Base-by-base conservation (phyloP, 2,888 invertebrate genomes). In the Cheilosia vulpina region DNA sequence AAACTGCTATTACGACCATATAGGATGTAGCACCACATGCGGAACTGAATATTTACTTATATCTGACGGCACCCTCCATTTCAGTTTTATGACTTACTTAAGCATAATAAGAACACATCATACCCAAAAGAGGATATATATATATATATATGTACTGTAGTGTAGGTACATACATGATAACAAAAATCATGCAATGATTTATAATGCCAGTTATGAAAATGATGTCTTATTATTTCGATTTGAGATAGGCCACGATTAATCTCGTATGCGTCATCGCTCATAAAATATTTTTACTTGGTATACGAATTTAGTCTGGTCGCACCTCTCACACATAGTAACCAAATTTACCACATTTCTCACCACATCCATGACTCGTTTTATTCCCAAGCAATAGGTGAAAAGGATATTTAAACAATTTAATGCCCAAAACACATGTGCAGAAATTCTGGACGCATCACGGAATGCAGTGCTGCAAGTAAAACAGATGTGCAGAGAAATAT, bases 131-230 rank as follows among this genome's bases (percentile, higher is more conserved):
- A 43, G 15, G 9, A 31, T 17, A 24, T 55, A 47, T 13, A 4
- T 31, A 34, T 19, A 43, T 43, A 3, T 21, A 2, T 21, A 21
- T 1, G 21, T 21, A 21, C 21, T 21, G 21, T 21, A 21, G n/a
- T n/a, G n/a, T n/a, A n/a, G n/a, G 2, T 21, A 21, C 21, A 1
- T 38, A 41, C 38, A 27, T n/a, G 21, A 24, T 31, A 9, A 43
- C 19, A 50, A 34, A 55, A 55, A 63, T 57, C 57, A 55, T 17
- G 4, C 47, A 50, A 53, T 66, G 65, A 75, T 66, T 65, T 66
- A 66, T 66, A 66, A 66, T 41, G 27, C 21, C 17, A 17, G 73
- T 55, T 45, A 73, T 73, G 73, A 73, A 63, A 73, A 73, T 53
- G 11, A 27, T 47, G 55, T 55, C 63, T 45, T 63, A 63, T 63